Conservation (phyloP, 1,140 invertebrate genomes). For the Atopsyche davidsoni region DNA sequence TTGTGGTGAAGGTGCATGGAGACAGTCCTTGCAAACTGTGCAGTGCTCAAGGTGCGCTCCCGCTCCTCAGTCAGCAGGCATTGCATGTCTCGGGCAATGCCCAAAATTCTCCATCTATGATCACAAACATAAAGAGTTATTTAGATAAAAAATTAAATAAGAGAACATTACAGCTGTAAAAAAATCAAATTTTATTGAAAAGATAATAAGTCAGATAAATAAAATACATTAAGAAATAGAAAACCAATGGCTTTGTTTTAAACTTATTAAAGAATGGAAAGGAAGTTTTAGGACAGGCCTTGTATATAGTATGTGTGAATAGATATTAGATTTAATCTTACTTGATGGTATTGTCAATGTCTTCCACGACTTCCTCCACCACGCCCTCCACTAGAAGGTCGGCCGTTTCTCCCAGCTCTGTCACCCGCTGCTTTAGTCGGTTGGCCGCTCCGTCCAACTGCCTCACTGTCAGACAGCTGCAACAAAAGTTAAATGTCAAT, state of each 20-base stretch:
- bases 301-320: no score
- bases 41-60: constrained; percentile 71
- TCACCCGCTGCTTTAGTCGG: constrained; percentile 21
- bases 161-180: no score
- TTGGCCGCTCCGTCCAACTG: constrained; percentile 26
- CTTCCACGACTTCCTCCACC: neutral
- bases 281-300: no score
- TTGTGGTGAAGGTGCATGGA: constrained; percentile 36
- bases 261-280: no score
- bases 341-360: constrained; percentile 23
- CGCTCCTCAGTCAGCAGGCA: constrained; percentile 69
- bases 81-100: constrained; percentile 70
- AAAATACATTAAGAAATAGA: no score
- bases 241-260: no score
- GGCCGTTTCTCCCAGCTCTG: constrained; percentile 16
- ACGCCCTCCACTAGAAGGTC: constrained; percentile 4
- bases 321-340: constrained; percentile 14
- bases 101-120: constrained; percentile 21
- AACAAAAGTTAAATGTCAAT: no score
- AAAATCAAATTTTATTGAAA: no score
- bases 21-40: constrained; percentile 74
- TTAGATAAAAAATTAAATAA: no score
- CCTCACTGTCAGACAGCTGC: constrained; percentile 24
- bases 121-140: no score
- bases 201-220: no score